Evolutionary conservation across 2,113 vertebrate genomes (phyloP), one percentile per base, ranked within the genome.

Genomic region (Uria lomvia): DNA sequence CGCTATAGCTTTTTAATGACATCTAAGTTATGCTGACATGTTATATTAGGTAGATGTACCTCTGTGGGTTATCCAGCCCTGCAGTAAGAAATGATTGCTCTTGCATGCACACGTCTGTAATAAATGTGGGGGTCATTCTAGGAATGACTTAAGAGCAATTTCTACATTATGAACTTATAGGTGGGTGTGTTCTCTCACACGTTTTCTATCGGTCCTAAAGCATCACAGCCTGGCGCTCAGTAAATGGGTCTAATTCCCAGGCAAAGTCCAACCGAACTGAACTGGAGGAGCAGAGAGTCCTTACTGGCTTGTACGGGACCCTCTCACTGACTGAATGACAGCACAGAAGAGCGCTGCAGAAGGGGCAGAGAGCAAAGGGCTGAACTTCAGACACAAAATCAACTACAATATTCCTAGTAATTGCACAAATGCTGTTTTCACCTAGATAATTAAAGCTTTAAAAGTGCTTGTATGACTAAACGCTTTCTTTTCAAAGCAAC

Each of bases 221-320:
- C 26, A 29, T 34, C 58, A 13, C 15, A 83, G 21, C 10, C 32
- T 63, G 36, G 22, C 0, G 3, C 11, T 68, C 26, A 36, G 30
- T 6, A 52, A 59, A 21, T 3, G 24, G 20, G 27, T 42, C 36
- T 36, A 47, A 47, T 27, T 32, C 34, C 13, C 15, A 5, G 34
- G 29, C 15, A 45, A 55, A 65, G 40, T 17, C 49, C 40, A 63
- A 0, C 22, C 3, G 5, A 60, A 34, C 9, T 38, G 67, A 62
- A 22, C 24, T 13, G 29, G 7, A 76, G 23, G 26, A 76, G 45
- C 18, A 55, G 20, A 24, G 8, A 27, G 23, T 16, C 50, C 5
- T 0, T 26, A 6, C 22, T 5, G 40, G 20, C 9, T 30, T 34
- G 1, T 7, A 8, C 4, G 11, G 26, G n/a, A 53, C 9, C 9